These are phyloP conservation scores for Halcyon senegalensis DNA, from an alignment of 2,113 vertebrate genomes.

Conservation along the genomic window DNA sequence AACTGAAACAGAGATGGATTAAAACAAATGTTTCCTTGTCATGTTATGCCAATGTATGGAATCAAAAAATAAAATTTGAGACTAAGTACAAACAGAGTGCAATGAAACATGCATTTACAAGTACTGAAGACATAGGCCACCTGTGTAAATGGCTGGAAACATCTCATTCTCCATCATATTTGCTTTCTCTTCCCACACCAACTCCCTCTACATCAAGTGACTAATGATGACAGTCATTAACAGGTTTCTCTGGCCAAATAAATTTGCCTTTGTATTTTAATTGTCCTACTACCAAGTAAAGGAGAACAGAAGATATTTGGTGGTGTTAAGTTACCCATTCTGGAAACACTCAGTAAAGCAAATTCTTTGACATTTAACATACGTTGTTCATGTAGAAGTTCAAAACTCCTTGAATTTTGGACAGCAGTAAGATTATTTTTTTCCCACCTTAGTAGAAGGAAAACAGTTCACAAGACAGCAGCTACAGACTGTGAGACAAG, in stretches of 20 bases:
- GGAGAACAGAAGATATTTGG: neutral
- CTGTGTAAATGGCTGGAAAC: conserved; percentile 9
- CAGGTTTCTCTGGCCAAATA: neutral
- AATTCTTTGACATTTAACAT: neutral
- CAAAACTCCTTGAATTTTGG: neutral
- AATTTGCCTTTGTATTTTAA: neutral
- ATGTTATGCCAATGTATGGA: neutral
- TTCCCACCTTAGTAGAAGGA: neutral
- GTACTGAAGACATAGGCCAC: neutral
- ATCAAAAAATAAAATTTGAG: conserved; percentile 7
- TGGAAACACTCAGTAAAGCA: neutral
- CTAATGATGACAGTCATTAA: neutral
- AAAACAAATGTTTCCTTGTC: neutral
- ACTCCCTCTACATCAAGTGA: neutral
- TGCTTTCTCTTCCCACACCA: neutral
- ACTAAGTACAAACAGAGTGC: neutral
- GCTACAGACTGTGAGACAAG: neutral
- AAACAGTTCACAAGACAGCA: neutral
- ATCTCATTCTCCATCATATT: neutral
- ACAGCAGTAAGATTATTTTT: neutral
- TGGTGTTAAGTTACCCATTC: neutral
- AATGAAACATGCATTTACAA: neutral
- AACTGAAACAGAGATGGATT: neutral
- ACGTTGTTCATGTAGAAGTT: neutral
- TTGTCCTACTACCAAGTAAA: neutral